Conservation (phyloP, 2,888 invertebrate genomes). For the Pyrochroa serraticornis region DNA sequence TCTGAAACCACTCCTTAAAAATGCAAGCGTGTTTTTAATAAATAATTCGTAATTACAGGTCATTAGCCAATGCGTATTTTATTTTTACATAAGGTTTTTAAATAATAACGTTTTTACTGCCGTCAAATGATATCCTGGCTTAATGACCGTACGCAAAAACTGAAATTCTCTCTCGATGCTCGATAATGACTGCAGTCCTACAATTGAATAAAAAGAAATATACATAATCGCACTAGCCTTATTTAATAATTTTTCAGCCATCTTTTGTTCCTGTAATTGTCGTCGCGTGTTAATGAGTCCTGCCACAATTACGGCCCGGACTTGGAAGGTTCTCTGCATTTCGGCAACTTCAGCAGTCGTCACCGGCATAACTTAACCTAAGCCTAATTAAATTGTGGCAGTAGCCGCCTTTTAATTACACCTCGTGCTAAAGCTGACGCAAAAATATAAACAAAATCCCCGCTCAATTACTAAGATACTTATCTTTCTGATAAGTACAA, state of each 20-base stretch:
- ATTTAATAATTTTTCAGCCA: conserved; percentile 3
- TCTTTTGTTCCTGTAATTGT: background rate
- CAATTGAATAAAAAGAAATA: conserved; percentile 13
- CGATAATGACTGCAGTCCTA: conserved; percentile 7
- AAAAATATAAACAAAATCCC: too few species aligned
- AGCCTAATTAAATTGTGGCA: conserved; percentile 21
- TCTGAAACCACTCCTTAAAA: too few species aligned
- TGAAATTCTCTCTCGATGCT: background rate
- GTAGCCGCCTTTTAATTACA: conserved; percentile 16
- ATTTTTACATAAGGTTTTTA: too few species aligned
- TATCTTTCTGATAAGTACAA: too few species aligned
- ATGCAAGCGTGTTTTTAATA: too few species aligned
- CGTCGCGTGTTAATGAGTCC: conserved; percentile 8
- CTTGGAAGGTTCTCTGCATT: too few species aligned
- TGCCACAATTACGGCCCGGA: background rate
- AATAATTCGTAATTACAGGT: too few species aligned
- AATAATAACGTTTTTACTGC: too few species aligned
- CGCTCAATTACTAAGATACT: too few species aligned
- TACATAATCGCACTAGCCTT: conserved; percentile 1
- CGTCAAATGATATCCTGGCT: too few species aligned
- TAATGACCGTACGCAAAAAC: background rate
- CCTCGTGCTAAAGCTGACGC: background rate
- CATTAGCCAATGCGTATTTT: too few species aligned
- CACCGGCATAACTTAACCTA: background rate
- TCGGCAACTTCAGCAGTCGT: too few species aligned